Evolutionary conservation across 2,113 vertebrate species (phyloP).

Genomic region (Elanoides forficatus): DNA sequence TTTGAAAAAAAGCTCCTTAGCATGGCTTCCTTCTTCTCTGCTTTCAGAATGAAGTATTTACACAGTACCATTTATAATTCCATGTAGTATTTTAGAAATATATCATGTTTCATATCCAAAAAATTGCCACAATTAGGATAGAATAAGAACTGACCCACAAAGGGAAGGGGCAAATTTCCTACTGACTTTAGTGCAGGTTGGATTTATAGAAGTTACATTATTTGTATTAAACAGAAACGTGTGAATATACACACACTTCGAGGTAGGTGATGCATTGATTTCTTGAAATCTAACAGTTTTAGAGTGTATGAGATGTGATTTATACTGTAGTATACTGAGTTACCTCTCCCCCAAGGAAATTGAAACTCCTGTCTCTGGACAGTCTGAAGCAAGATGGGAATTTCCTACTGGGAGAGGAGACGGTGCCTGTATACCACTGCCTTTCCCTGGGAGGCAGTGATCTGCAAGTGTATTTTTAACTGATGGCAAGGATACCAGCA

Average conservation of each 20-base stretch:
- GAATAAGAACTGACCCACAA: neutral
- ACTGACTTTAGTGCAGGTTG: neutral
- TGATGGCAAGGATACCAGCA: conserved; percentile 36
- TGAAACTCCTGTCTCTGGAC: neutral
- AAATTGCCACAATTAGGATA: neutral
- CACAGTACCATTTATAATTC: neutral
- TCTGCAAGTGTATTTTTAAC: conserved; percentile 27
- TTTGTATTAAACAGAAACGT: neutral
- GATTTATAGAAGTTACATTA: neutral
- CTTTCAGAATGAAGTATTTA: neutral
- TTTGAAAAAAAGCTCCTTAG: neutral
- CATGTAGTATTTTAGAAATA: neutral
- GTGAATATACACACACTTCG: neutral
- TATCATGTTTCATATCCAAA: neutral
- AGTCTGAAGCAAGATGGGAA: neutral
- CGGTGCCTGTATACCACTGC: neutral
- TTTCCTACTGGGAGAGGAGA: neutral
- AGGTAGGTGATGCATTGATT: neutral
- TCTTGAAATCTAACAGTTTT: neutral
- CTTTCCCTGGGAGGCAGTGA: neutral
- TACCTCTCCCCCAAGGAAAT: neutral
- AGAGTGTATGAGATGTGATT: neutral
- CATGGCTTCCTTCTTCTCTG: neutral
- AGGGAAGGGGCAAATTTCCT: neutral
- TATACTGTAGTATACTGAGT: neutral